phyloP scores from a whole-genome alignment of 2,113 vertebrate species.

The Pan paniscus region DNA sequence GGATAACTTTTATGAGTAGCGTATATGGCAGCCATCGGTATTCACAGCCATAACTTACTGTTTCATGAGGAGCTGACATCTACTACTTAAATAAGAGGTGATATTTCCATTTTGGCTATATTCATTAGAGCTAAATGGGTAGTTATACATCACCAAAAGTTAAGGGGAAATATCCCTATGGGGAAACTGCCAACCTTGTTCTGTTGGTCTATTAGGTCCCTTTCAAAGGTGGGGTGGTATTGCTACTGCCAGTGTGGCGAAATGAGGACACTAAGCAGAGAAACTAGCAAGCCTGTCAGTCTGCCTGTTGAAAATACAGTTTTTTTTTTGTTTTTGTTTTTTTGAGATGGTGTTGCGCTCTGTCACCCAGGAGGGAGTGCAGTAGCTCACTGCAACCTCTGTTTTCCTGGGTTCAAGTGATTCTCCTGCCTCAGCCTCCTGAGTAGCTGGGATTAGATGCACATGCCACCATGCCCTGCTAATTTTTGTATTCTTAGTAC shows the following conservation, averaged over 20 bases:
- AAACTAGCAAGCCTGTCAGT: not conserved
- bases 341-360: too few species aligned
- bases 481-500: too few species aligned
- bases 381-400: too few species aligned
- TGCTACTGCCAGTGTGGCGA: not conserved
- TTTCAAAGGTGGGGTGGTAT: not conserved
- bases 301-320: not conserved
- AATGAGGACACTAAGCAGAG: not conserved
- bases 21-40: constrained; percentile 78
- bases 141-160: constrained; percentile 76
- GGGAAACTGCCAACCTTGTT: not conserved
- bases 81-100: constrained; percentile 59
- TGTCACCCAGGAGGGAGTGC: too few species aligned
- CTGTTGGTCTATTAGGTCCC: not conserved
- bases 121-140: constrained; percentile 77
- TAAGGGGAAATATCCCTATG: not conserved
- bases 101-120: constrained; percentile 77
- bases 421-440: too few species aligned
- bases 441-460: too few species aligned
- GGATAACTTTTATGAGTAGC: constrained; percentile 72
- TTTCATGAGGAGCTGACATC: constrained; percentile 79
- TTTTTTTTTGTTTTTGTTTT: too few species aligned
- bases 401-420: too few species aligned
- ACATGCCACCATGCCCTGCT: too few species aligned
- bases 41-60: constrained; percentile 74